Percentiles rank a stretch among this genome's conserved stretches.
phyloP scores from a whole-genome alignment of 53 echinoderm and acorn worm species.

The Temnopleurus reevesii region DNA sequence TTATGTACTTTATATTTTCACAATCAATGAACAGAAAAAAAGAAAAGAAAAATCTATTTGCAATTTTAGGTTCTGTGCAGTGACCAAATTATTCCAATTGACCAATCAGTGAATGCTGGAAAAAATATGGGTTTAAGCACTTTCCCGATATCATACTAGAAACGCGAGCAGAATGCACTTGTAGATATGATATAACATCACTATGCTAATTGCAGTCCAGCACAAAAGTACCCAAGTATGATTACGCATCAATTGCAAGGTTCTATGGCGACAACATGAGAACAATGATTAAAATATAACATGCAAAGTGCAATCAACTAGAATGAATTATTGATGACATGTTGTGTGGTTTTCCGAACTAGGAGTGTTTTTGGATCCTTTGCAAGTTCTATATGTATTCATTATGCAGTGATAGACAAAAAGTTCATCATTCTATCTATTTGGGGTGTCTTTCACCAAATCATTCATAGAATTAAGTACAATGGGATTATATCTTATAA shows the following conservation, averaged over 20 bases:
- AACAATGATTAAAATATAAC: conserved; percentile 7
- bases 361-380: neutral
- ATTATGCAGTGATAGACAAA: conserved; percentile 9
- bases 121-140: too few relatives aligned
- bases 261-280: too few relatives aligned
- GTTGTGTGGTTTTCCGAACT: neutral
- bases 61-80: neutral
- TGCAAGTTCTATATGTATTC: conserved; percentile 10
- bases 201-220: too few relatives aligned
- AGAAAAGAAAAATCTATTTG: neutral
- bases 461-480: too few relatives aligned
- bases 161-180: too few relatives aligned
- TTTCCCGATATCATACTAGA: too few relatives aligned
- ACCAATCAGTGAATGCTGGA: neutral
- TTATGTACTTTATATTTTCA: conserved; percentile 9
- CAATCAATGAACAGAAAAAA: neutral
- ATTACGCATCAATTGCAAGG: too few relatives aligned
- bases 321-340: neutral
- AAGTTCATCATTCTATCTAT: neutral
- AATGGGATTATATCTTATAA: too few relatives aligned
- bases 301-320: conserved; percentile 13
- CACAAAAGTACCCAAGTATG: too few relatives aligned
- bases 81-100: conserved; percentile 24
- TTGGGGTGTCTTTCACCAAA: too few relatives aligned
- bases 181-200: too few relatives aligned